Conservation (phyloP, 2,888 invertebrate genomes). For the Biston stratarius region DNA sequence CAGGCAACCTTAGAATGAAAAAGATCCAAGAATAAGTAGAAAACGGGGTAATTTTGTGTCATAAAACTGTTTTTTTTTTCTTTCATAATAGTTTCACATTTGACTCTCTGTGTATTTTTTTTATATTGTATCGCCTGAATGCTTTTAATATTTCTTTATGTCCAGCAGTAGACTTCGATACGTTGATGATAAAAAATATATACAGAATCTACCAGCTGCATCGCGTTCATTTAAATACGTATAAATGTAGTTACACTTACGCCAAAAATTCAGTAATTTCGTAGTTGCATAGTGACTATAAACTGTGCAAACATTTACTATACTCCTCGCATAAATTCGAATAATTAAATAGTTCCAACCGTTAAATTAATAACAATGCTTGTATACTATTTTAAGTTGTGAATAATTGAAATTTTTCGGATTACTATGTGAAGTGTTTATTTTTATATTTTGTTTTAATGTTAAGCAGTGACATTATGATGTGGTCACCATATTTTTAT, state of each 20-base stretch:
- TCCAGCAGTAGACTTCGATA: too few relatives aligned
- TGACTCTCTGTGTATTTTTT: too few relatives aligned
- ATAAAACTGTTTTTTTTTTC: too few relatives aligned
- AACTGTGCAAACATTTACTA: constrained; percentile 27
- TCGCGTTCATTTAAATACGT: constrained; percentile 15
- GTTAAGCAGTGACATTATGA: constrained; percentile 6
- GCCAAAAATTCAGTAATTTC: constrained; percentile 33
- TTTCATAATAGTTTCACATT: too few relatives aligned
- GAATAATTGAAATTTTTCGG: not conserved
- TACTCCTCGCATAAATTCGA: not conserved
- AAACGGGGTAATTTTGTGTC: too few relatives aligned
- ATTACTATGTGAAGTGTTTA: not conserved
- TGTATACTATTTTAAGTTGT: constrained; percentile 2
- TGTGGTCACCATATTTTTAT: constrained; percentile 25
- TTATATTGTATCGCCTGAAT: too few relatives aligned
- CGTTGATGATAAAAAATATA: too few relatives aligned
- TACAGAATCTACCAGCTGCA: constrained; percentile 32
- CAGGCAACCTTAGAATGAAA: too few relatives aligned
- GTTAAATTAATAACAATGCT: not conserved
- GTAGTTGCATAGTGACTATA: constrained; percentile 32
- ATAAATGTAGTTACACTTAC: constrained; percentile 28
- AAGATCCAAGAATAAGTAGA: too few relatives aligned
- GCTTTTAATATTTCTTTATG: too few relatives aligned
- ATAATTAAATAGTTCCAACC: constrained; percentile 3
- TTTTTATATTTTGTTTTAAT: not conserved